These are phyloP conservation scores for Aphaenogaster rudis DNA, from an alignment of 1,140 invertebrate genomes.

Conservation along the genomic window DNA sequence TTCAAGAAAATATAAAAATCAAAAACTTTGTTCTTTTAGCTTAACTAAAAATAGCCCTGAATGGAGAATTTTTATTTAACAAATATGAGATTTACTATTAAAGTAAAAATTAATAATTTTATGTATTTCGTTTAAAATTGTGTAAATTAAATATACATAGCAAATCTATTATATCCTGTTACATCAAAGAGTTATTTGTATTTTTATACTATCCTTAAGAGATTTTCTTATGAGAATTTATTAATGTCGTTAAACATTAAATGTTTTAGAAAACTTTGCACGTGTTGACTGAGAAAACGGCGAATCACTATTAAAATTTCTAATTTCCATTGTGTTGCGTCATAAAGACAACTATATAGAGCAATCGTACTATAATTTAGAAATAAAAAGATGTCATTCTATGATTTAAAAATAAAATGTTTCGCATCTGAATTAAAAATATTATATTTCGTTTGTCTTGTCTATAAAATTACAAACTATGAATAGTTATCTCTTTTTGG, in stretches of 20 bases:
- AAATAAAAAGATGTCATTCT: neutral
- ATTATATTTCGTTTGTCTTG: neutral
- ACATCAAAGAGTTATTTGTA: neutral
- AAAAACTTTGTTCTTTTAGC: neutral
- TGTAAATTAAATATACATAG: neutral
- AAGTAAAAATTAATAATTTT: neutral
- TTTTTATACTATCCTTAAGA: neutral
- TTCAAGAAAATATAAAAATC: neutral
- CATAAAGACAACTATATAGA: neutral
- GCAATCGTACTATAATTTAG: neutral
- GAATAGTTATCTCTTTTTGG: neutral
- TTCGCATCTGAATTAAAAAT: neutral
- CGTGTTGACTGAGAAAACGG: neutral
- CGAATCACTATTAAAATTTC: neutral
- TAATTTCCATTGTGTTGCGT: neutral
- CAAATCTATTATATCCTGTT: neutral
- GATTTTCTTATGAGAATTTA: neutral
- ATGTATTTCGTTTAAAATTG: neutral
- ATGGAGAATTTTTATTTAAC: slow-evolving; percentile 2
- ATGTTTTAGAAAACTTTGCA: neutral
- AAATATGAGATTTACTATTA: neutral
- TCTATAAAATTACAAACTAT: neutral
- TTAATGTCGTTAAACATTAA: neutral
- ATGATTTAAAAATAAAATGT: neutral
- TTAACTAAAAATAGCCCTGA: neutral